These are phyloP conservation scores for Ceratothoa steindachneri DNA, from an alignment of 2,888 invertebrate species.

Conservation along the genomic window DNA sequence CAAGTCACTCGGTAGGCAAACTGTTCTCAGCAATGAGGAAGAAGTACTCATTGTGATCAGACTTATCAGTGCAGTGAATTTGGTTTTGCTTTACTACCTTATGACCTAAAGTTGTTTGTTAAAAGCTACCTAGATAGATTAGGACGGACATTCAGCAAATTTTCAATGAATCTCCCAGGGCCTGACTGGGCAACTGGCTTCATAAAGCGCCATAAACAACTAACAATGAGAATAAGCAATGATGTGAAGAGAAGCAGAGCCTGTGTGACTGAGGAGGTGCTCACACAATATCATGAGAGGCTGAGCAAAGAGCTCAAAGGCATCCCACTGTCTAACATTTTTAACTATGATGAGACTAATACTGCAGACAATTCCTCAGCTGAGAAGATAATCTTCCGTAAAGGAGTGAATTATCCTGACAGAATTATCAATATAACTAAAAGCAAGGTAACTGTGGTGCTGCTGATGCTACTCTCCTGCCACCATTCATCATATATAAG, in stretches of 20 bases:
- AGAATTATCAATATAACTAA: not conserved
- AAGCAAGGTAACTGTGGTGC: not conserved
- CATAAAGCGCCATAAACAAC: not conserved
- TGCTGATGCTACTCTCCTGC: constrained; percentile 1
- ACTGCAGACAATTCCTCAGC: not conserved
- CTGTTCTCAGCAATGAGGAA: no score
- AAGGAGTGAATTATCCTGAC: constrained; percentile 9
- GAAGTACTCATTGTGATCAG: no score
- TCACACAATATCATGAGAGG: not conserved
- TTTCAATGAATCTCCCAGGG: not conserved
- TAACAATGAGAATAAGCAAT: not conserved
- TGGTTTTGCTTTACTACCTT: not conserved
- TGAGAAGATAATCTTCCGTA: not conserved
- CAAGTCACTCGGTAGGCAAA: not conserved
- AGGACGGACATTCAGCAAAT: not conserved
- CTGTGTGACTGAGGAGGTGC: not conserved
- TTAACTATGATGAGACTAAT: constrained; percentile 17
- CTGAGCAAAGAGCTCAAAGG: not conserved
- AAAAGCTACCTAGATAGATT: not conserved
- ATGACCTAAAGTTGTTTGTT: not conserved
- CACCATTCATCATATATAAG: constrained; percentile 13
- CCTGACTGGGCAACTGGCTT: not conserved
- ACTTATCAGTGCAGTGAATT: no score
- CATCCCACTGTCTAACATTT: not conserved
- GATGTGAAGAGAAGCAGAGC: not conserved